Evolutionary conservation across 2,797 vertebrate genomes (phyloP), one percentile per base, ranked within the genome.

Genomic region (Sciaenops ocellatus): DNA sequence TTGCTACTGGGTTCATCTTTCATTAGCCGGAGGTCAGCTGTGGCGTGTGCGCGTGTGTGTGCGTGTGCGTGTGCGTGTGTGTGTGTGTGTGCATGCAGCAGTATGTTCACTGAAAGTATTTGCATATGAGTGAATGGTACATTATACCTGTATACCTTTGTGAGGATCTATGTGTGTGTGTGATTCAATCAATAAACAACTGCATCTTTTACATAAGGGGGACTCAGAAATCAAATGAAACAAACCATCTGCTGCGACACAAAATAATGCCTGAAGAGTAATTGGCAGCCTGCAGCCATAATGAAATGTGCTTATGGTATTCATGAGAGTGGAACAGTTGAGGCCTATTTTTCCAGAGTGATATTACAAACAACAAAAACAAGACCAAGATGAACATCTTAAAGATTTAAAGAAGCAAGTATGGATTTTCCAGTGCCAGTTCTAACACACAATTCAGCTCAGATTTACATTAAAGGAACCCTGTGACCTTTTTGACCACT

Each of bases 221-320:
- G 65, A 24, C 47, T 57, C 30, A 5, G 66, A 73, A 83, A 78
- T 69, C 77, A 78, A 72, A 84, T 47, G 28, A 52, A 82, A 73
- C 26, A 6, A 55, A 55, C 47, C n/a, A 20, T 81, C 67, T 30
- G 4, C 63, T 28, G 71, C 60, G 66, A 80, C 52, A 74, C 52
- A 70, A 50, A 72, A 47, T 24, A 26, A 28, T 13, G 81, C 69
- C 75, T 60, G 60, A 54, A 73, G 76, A 50, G 38, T 64, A 67
- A 75, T 61, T 79, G 63, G 59, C 69, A 52, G 69, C 70, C 72
- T 69, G 76, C 63, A 63, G 76, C 76, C 44, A 68, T 80, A 63
- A 83, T 79, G 34, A 0, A 86, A 85, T 47, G 60, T 65, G 63
- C 62, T 46, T 73, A 57, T 69, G 34, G 52, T 76, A 80, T 84